Conservation (phyloP, 2,888 invertebrate species). For the Heliconius cydno region DNA sequence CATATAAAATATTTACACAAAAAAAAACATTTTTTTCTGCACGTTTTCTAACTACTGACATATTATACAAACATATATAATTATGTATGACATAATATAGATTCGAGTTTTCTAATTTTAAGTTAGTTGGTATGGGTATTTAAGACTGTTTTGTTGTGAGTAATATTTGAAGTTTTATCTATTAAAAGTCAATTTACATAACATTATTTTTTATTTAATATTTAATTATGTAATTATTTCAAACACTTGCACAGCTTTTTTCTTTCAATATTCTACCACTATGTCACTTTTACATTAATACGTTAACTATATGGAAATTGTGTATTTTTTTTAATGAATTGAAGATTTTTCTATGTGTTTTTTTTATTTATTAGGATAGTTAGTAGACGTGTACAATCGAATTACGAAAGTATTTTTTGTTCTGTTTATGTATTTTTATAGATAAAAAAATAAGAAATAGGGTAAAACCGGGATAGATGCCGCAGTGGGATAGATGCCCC, state of each 20-base stretch:
- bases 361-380: too few relatives aligned
- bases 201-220: too few relatives aligned
- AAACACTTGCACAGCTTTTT: neutral
- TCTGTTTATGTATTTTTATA: too few relatives aligned
- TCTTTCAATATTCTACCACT: neutral
- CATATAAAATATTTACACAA: neutral
- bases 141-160: neutral
- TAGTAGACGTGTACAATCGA: too few relatives aligned
- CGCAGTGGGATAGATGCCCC: too few relatives aligned
- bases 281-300: neutral
- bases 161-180: neutral
- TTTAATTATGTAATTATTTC: neutral
- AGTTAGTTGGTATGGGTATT: neutral
- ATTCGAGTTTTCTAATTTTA: neutral
- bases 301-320: neutral
- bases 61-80: neutral
- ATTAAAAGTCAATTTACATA: neutral
- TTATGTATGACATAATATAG: neutral
- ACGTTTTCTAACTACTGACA: neutral
- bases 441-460: neutral
- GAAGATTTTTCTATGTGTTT: too few relatives aligned
- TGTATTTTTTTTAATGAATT: too few relatives aligned
- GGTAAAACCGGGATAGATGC: too few relatives aligned
- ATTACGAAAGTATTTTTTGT: too few relatives aligned
- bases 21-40: neutral